Evolutionary conservation across 2,888 invertebrate species (phyloP).

Genomic region (Lycocerus yunnanus): DNA sequence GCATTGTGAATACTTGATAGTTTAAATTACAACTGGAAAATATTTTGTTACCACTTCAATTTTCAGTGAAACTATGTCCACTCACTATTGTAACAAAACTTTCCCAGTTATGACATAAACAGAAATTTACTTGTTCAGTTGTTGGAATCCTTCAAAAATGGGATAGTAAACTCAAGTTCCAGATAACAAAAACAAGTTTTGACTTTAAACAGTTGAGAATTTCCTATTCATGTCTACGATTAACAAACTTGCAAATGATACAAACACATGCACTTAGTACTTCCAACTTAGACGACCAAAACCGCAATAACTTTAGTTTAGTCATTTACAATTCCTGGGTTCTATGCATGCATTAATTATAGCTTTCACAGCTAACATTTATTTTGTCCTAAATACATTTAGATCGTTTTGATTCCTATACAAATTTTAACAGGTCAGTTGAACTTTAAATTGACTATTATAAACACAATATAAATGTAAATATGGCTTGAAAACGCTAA

Average conservation of each 20-base stretch:
- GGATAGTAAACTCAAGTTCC: background rate
- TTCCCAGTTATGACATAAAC: background rate
- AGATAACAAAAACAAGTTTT: background rate
- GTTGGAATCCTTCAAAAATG: background rate
- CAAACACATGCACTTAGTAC: constrained; percentile 34
- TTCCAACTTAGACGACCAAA: constrained; percentile 26
- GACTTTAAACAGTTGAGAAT: constrained; percentile 22
- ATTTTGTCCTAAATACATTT: constrained; percentile 14
- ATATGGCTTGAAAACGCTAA: background rate
- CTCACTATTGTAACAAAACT: background rate
- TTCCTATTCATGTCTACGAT: constrained; percentile 30
- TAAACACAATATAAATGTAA: background rate
- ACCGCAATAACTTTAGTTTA: constrained; percentile 36
- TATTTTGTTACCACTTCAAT: background rate
- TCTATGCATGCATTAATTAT: constrained; percentile 30
- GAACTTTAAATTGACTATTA: background rate
- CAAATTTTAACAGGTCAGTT: background rate
- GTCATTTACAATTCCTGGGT: constrained; percentile 34
- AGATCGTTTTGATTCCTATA: background rate
- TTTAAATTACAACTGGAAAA: background rate
- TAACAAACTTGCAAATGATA: constrained; percentile 34
- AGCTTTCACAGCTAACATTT: constrained; percentile 9
- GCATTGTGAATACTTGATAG: background rate
- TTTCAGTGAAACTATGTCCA: background rate
- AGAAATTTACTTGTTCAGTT: background rate